phyloP scores from a whole-genome alignment of 2,797 vertebrate genomes.

The Brotula barbata region DNA sequence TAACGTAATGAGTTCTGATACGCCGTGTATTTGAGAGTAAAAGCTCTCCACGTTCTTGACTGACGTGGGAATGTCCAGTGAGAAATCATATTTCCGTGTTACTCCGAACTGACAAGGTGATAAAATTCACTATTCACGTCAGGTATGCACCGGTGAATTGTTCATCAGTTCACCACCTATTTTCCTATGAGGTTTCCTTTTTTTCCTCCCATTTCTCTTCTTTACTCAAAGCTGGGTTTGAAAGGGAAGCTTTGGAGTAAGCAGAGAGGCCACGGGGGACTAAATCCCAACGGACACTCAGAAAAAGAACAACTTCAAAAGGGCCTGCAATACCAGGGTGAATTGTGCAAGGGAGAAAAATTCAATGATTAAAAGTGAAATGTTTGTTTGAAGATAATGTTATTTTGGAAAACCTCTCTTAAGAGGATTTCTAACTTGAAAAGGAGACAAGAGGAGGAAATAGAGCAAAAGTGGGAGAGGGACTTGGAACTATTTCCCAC shows the following conservation, averaged over 20 bases:
- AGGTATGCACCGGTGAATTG: constrained; percentile 78
- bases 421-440: constrained; percentile 77
- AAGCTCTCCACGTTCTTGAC: constrained; percentile 65
- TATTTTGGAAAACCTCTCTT: constrained; percentile 82
- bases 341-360: constrained; percentile 74
- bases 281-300: constrained; percentile 72
- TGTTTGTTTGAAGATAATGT: constrained; percentile 86
- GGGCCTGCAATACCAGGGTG: constrained; percentile 72
- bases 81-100: constrained; percentile 68
- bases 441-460: constrained; percentile 66
- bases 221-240: constrained; percentile 79
- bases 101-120: constrained; percentile 65
- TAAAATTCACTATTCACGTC: constrained; percentile 79
- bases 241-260: constrained; percentile 83
- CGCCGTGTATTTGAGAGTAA: constrained; percentile 11
- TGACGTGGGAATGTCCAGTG: constrained; percentile 67
- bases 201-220: constrained; percentile 56
- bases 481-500: constrained; percentile 74
- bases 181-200: constrained; percentile 74
- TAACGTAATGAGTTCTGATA: constrained; percentile 1
- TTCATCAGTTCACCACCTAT: constrained; percentile 80
- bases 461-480: constrained; percentile 66
- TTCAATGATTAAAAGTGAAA: constrained; percentile 84
- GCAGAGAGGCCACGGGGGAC: constrained; percentile 77
- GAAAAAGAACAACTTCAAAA: constrained; percentile 81